A percentile compares a stretch with the other conserved stretches of the same genome.
Conservation (phyloP, 2,797 vertebrate species). For the Ambastaia sidthimunki region DNA sequence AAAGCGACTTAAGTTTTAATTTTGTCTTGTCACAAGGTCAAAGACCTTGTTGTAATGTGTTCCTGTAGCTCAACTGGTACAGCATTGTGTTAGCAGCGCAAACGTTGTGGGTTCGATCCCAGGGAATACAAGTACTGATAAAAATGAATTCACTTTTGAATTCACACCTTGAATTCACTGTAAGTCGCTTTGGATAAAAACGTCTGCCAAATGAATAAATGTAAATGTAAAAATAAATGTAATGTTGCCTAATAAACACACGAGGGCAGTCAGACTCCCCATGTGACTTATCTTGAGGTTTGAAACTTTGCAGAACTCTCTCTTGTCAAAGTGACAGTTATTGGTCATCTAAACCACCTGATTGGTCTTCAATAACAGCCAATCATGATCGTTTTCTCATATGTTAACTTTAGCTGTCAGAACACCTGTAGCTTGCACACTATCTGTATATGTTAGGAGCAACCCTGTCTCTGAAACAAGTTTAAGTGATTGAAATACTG, state of each 20-base stretch:
- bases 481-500: background rate
- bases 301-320: too few species aligned
- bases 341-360: background rate
- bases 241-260: conserved; percentile 65
- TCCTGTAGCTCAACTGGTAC: too few species aligned
- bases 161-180: too few species aligned
- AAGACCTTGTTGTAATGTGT: too few species aligned
- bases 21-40: background rate
- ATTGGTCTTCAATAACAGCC: background rate
- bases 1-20: background rate
- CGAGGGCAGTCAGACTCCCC: conserved; percentile 62
- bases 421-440: background rate
- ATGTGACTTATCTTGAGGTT: background rate
- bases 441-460: too few species aligned
- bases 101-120: too few species aligned
- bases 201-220: too few species aligned
- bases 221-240: too few species aligned
- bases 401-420: background rate
- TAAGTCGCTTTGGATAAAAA: too few species aligned
- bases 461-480: background rate
- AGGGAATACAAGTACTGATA: too few species aligned
- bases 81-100: too few species aligned
- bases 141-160: too few species aligned
- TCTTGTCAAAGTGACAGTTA: background rate
- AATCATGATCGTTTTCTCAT: background rate